Evolutionary conservation across 2,888 invertebrate genomes (phyloP).

Genomic region (Vanessa cardui): DNA sequence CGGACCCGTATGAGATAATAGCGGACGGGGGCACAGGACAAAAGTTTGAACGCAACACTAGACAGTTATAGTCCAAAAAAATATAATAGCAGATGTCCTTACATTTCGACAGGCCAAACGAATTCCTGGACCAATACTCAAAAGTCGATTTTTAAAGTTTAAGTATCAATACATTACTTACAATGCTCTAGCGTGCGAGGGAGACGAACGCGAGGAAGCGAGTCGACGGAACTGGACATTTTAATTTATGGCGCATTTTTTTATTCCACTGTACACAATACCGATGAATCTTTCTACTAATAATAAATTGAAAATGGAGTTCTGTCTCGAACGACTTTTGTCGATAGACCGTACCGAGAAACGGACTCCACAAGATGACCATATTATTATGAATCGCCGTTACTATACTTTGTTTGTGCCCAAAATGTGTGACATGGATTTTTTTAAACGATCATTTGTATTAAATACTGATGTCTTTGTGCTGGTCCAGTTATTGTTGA

Average conservation of each 20-base stretch:
- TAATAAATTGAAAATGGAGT: conserved; percentile 78
- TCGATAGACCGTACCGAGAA: conserved; percentile 69
- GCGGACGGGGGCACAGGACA: conserved; percentile 72
- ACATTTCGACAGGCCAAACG: conserved; percentile 57
- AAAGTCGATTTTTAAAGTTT: conserved; percentile 76
- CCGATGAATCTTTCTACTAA: conserved; percentile 78
- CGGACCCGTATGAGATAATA: conserved; percentile 73
- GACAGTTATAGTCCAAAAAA: conserved; percentile 62
- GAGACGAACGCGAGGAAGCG: conserved; percentile 59
- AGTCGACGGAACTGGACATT: conserved; percentile 69
- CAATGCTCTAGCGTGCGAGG: conserved; percentile 63
- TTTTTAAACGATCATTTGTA: conserved; percentile 62
- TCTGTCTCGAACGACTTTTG: conserved; percentile 69
- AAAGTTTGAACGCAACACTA: conserved; percentile 74
- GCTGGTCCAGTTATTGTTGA: conserved; percentile 58
- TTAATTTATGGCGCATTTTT: conserved; percentile 80
- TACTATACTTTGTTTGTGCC: conserved; percentile 65
- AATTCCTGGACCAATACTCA: conserved; percentile 70
- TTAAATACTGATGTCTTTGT: conserved; percentile 63
- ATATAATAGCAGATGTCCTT: conserved; percentile 74
- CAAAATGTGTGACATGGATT: conserved; percentile 66
- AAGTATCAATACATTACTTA: conserved; percentile 73
- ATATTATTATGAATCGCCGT: conserved; percentile 59
- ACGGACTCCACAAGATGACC: conserved; percentile 80
- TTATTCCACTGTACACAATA: conserved; percentile 67